Evolutionary conservation across 2,113 vertebrate genomes (phyloP).

Genomic region (Heteronetta atricapilla): DNA sequence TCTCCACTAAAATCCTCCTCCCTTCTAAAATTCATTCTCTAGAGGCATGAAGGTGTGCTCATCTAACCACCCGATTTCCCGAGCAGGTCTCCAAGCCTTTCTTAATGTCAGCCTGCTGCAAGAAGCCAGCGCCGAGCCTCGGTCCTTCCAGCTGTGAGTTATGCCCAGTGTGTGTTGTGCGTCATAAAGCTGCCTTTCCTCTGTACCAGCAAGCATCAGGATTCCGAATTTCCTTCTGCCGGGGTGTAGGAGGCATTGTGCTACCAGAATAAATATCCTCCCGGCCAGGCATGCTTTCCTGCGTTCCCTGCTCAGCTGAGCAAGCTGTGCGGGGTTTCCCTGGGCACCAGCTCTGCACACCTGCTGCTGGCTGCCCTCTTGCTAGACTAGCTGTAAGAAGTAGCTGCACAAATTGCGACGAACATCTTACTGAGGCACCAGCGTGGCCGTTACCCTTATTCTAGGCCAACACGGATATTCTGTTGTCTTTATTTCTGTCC

Average conservation of each 20-base stretch:
- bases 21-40: neutral
- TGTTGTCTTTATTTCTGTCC: neutral
- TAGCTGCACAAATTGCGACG: neutral
- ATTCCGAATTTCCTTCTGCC: constrained; percentile 8
- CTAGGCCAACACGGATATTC: neutral
- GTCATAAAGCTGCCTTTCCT: neutral
- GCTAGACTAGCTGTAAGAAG: neutral
- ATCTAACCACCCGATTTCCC: neutral
- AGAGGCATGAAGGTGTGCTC: neutral
- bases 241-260: neutral
- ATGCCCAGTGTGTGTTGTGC: neutral
- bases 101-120: neutral
- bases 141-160: neutral
- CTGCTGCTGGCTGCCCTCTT: neutral
- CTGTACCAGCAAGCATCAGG: neutral
- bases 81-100: neutral
- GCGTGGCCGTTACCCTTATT: neutral
- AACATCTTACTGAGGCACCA: neutral
- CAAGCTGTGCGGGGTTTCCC: neutral
- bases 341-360: neutral
- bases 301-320: neutral
- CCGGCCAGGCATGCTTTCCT: neutral
- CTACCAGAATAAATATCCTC: neutral
- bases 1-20: neutral
- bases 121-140: neutral